Base-by-base conservation (phyloP, 2,888 invertebrate genomes). In the Seira ritae region DNA sequence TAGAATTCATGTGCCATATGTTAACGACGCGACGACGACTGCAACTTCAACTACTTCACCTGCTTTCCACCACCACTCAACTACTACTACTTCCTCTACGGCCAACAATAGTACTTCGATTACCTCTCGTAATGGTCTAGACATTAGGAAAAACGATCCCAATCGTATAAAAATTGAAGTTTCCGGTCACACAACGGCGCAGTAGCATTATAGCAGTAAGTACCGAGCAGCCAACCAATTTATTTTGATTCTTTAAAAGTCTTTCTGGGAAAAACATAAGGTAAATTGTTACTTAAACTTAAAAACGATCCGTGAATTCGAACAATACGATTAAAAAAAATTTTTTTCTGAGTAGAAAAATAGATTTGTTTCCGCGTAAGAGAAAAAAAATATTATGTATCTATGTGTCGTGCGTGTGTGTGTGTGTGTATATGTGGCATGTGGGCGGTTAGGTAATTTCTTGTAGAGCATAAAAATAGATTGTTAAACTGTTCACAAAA, bases 1-100 rank as follows among this genome's bases (percentile, higher is more conserved):
- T 65, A 70, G 88, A 82, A 89, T 89, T 75, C 87, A 89, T 86
- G 88, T 89, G 88, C 88, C 88, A 89, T 88, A 88, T 85, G 77
- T 72, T 60, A 70, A 68, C 62, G 81, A 76, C 20, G 55, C 72
- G 12, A n/a, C 77, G 42, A 62, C 68, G 4, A 46, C 31, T n/a
- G n/a, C n/a, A n/a, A n/a, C n/a, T n/a, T n/a, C n/a, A n/a, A 17
- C 46, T 24, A 42, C 55, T 17, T 70, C 77, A 65, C 70, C 55
- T 70, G 77, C 77, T 77, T 70, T 68, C 77, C 73, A 83, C 65
- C 17, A 68, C 72, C 8, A 67, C 68, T 24, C 65, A 12, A 24
- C 20, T 37, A 66, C 69, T 67, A 19, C 80, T 31, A 15, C 80
- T n/a, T 72, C 80, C 17, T 24, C 79, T 55, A 69, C 71, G 10